Conservation (phyloP, 2,888 invertebrate species). For the Drosophila vallismaia region DNA sequence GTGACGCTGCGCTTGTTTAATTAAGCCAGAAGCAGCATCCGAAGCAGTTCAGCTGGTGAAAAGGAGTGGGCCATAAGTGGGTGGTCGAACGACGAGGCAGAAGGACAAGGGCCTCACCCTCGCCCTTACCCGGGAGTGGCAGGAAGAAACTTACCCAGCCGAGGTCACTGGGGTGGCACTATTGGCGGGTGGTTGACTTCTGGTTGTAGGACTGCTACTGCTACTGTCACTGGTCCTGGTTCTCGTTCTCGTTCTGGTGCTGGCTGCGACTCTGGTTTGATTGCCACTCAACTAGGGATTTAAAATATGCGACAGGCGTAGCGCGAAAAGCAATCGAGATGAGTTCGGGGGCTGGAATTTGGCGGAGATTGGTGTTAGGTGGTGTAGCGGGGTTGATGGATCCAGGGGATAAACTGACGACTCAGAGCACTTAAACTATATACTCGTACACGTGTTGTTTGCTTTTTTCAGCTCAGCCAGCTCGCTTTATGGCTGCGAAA, state of each 20-base stretch:
- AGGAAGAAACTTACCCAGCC: constrained; percentile 19
- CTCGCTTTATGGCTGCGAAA: constrained; percentile 39
- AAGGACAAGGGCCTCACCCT: not conserved
- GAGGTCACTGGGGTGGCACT: constrained; percentile 38
- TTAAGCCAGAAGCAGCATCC: constrained; percentile 59
- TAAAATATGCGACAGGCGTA: constrained; percentile 77
- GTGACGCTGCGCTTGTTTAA: constrained; percentile 70
- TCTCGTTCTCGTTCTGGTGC: constrained; percentile 6
- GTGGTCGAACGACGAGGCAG: too few species aligned
- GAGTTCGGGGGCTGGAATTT: constrained; percentile 18
- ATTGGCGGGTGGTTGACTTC: constrained; percentile 23
- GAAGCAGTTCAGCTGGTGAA: constrained; percentile 34
- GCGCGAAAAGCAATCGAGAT: constrained; percentile 68
- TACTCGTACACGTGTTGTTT: constrained; percentile 68
- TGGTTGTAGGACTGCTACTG: constrained; percentile 16
- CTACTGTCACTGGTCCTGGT: constrained; percentile 3
- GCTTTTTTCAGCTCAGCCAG: constrained; percentile 1
- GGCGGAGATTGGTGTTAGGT: constrained; percentile 7
- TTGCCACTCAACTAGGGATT: constrained; percentile 77
- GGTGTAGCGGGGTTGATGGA: constrained; percentile 11
- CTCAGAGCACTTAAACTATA: constrained; percentile 62
- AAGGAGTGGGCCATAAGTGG: constrained; percentile 3
- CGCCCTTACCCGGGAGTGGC: not conserved
- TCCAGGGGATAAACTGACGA: constrained; percentile 53
- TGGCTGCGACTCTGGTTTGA: constrained; percentile 49